Evolutionary conservation across 2,797 vertebrate species (phyloP).

Genomic region (Hypotaenidia okinawae): DNA sequence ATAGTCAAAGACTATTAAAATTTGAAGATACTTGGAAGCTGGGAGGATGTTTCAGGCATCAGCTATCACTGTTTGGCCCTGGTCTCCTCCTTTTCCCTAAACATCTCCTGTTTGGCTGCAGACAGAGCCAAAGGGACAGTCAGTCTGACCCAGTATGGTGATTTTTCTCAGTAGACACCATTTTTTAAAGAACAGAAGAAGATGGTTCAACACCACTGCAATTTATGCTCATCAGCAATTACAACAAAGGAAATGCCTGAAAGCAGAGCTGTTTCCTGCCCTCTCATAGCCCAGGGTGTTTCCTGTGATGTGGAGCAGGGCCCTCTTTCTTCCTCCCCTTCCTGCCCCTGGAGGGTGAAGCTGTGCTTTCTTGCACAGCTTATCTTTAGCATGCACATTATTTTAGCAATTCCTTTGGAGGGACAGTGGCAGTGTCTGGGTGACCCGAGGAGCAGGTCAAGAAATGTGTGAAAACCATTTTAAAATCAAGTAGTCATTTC

Average conservation of each 20-base stretch:
- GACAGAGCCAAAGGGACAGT: neutral
- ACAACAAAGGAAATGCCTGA: conserved; percentile 15
- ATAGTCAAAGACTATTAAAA: neutral
- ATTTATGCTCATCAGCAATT: neutral
- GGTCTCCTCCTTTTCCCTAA: neutral
- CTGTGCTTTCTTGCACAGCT: neutral
- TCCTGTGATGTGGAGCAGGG: neutral
- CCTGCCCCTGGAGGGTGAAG: neutral
- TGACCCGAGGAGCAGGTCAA: neutral
- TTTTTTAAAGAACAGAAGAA: neutral
- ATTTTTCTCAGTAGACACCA: neutral
- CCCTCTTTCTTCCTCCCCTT: neutral
- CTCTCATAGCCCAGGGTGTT: neutral
- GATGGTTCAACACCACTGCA: neutral
- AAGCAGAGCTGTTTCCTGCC: conserved; percentile 33
- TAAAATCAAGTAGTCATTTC: neutral
- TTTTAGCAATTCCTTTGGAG: conserved; percentile 33
- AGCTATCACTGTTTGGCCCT: neutral
- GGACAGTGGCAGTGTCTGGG: neutral
- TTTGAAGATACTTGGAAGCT: neutral
- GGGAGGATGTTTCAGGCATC: neutral
- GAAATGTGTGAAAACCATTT: neutral
- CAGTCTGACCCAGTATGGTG: neutral
- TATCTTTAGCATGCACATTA: conserved; percentile 30
- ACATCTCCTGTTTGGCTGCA: neutral